phyloP scores from a whole-genome alignment of 2,888 invertebrate genomes.

The Tetanocera ferruginea region DNA sequence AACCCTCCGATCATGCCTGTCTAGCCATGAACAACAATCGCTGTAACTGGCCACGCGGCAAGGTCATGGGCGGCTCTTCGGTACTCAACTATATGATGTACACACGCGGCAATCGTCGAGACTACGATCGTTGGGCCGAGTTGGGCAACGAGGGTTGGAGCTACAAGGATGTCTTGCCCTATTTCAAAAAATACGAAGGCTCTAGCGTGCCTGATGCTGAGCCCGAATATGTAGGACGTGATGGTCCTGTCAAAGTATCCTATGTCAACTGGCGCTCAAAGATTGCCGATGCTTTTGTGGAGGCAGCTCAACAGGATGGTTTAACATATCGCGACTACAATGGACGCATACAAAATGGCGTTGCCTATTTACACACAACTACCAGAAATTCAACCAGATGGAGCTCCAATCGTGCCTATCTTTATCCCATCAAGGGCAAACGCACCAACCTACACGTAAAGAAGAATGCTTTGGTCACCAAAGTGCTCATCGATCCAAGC shows the following conservation, averaged over 20 bases:
- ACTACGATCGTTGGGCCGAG: conserved; percentile 83
- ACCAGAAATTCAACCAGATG: conserved; percentile 74
- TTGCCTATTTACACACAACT: conserved; percentile 76
- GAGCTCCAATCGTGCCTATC: conserved; percentile 75
- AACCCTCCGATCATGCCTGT: conserved; percentile 80
- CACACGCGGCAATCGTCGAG: conserved; percentile 78
- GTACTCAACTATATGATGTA: conserved; percentile 87
- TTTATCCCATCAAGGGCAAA: conserved; percentile 71
- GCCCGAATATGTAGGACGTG: conserved; percentile 70
- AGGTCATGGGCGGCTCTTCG: conserved; percentile 85
- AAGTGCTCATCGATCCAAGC: conserved; percentile 71
- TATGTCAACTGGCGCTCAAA: conserved; percentile 74
- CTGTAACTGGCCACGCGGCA: conserved; percentile 85
- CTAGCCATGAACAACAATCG: conserved; percentile 81
- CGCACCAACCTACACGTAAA: conserved; percentile 74
- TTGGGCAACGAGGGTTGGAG: conserved; percentile 82
- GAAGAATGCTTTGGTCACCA: conserved; percentile 72
- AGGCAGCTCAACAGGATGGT: conserved; percentile 76
- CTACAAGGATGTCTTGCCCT: conserved; percentile 79
- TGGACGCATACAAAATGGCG: conserved; percentile 74
- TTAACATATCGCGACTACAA: conserved; percentile 79
- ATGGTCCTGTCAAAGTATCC: conserved; percentile 73
- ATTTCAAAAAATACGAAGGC: conserved; percentile 84
- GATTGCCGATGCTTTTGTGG: conserved; percentile 76
- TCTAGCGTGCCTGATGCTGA: conserved; percentile 74